phyloP scores from a whole-genome alignment of 2,113 vertebrate genomes.

The Myodes glareolus region DNA sequence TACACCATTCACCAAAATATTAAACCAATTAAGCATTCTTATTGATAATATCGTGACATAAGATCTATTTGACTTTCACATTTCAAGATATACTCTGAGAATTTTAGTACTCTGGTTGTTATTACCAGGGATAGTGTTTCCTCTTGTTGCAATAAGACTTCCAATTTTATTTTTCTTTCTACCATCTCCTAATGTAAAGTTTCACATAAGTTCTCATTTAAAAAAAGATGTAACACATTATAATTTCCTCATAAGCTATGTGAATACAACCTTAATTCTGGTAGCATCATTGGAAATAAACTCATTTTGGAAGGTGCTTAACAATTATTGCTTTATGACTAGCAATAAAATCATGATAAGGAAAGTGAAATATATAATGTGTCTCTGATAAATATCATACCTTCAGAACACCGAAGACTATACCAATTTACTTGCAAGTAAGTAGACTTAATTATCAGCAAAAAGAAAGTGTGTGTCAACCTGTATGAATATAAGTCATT shows the following conservation, averaged over 20 bases:
- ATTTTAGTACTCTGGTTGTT: not conserved
- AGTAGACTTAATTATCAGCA: not conserved
- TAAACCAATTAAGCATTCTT: not conserved
- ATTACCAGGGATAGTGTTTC: not conserved
- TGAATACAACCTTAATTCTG: not conserved
- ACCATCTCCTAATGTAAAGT: not conserved
- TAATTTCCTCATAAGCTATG: constrained; percentile 52
- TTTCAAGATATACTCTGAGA: not conserved
- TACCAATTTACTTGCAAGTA: constrained; percentile 37
- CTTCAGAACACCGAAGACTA: not conserved
- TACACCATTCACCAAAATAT: not conserved
- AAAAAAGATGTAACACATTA: constrained; percentile 5
- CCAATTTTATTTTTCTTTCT: constrained; percentile 27
- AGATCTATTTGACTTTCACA: not conserved
- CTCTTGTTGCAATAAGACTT: not conserved
- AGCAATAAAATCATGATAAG: constrained; percentile 46
- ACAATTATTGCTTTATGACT: constrained; percentile 22
- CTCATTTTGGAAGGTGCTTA: constrained; percentile 14
- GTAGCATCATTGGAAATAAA: constrained; percentile 34
- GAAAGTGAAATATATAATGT: constrained; percentile 10
- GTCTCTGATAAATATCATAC: constrained; percentile 32
- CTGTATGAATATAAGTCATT: not conserved
- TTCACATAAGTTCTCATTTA: constrained; percentile 39
- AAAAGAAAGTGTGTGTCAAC: not conserved
- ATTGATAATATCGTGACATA: not conserved